Base-by-base conservation (phyloP, 2,797 vertebrate species). In the Myiotriccus ornatus region DNA sequence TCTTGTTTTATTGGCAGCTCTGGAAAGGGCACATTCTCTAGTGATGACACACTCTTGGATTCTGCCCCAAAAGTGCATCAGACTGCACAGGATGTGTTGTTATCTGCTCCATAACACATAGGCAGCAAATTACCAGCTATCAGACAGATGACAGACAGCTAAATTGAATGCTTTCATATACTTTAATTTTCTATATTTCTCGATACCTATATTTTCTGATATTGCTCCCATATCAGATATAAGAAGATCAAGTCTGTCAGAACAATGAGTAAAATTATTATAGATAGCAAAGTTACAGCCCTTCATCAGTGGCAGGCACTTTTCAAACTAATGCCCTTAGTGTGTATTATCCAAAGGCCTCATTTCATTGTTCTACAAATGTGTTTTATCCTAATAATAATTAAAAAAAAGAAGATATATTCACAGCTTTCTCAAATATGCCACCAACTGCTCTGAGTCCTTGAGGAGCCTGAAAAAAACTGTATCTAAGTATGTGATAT, bases 11-110 rank as follows among this genome's bases (percentile, higher is more conserved):
- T 50, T 77, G 53, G 62, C 60, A 18, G 21, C 62, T 95, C 53
- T 74, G 81, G 77, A 93, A 89, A 89, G 43, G 60, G 30, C 50
- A 75, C 89, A 80, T 95, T 84, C 89, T 89, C 71, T 34, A 88
- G 46, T 4, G 6, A 55, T 95, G 87, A 92, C 35, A 43, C 10
- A 12, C 18, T 56, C 64, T 75, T 93, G 90, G 64, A 85, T 60
- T 70, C 75, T 24, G 13, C 74, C 49, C 84, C 81, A 46, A 71
- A 90, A 90, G 88, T 44, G 67, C 69, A 84, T 70, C 71, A 53
- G 63, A 63, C 50, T 79, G 67, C 44, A 16, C 59, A 79, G 81
- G 75, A 92, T 91, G 17, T 80, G 56, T 76, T 94, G 43, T 59
- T 96, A 65, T 95, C 90, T 92, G 56, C 71, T 87, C 50, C 55